Evolutionary conservation across 2,888 invertebrate species (phyloP).

Genomic region (Biston betularia): DNA sequence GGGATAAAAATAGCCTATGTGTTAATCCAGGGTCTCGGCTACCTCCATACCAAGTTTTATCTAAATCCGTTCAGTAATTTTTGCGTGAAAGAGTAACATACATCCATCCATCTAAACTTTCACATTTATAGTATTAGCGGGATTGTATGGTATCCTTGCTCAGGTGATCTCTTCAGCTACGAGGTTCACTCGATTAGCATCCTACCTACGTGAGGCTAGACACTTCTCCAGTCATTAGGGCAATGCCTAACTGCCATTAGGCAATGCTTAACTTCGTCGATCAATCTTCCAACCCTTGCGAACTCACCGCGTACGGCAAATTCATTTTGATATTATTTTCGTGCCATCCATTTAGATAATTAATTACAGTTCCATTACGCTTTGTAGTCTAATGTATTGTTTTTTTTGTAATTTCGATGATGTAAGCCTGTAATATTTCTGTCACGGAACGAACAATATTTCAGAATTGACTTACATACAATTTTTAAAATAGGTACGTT

Average conservation of each 20-base stretch:
- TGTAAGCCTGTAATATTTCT: constrained; percentile 12
- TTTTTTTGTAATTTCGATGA: constrained; percentile 21
- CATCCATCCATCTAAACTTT: too few relatives aligned
- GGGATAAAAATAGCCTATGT: too few relatives aligned
- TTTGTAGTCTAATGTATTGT: constrained; percentile 27
- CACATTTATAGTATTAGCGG: too few relatives aligned
- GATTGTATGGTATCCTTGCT: too few relatives aligned
- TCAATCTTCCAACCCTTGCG: constrained; percentile 30
- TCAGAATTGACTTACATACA: not conserved
- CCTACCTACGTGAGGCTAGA: not conserved
- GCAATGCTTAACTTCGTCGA: constrained; percentile 19
- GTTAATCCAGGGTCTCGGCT: too few relatives aligned
- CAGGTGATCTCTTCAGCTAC: not conserved
- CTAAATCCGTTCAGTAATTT: too few relatives aligned
- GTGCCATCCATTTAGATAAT: constrained; percentile 31
- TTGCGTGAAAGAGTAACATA: too few relatives aligned
- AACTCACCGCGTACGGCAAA: constrained; percentile 17
- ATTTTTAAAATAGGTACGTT: too few relatives aligned
- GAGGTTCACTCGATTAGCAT: constrained; percentile 3
- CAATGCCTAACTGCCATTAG: constrained; percentile 7
- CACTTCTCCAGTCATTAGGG: constrained; percentile 10
- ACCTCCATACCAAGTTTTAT: too few relatives aligned
- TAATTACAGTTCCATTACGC: constrained; percentile 27
- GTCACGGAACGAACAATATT: not conserved
- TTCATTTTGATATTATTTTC: constrained; percentile 32